Evolutionary conservation across 2,113 vertebrate species (phyloP).

Genomic region (Vicugna pacos): DNA sequence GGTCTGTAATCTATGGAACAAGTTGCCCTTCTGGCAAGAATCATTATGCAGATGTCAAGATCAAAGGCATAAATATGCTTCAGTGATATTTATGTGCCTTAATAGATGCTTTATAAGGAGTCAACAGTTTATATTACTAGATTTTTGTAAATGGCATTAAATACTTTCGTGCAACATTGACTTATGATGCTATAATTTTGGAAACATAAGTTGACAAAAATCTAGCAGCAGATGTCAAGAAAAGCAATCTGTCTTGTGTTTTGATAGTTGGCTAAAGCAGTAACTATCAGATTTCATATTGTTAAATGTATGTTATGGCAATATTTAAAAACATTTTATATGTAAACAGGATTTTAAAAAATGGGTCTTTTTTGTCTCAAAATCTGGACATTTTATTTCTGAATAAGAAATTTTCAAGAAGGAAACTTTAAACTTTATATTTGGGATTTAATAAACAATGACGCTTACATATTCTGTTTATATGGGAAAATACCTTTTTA

Average conservation of each 20-base stretch:
- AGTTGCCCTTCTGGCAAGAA: conserved; percentile 67
- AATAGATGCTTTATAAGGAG: conserved; percentile 66
- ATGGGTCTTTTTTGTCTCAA: not conserved
- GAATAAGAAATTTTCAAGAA: conserved; percentile 39
- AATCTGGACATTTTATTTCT: conserved; percentile 61
- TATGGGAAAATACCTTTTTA: not conserved
- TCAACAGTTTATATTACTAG: conserved; percentile 69
- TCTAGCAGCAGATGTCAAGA: conserved; percentile 38
- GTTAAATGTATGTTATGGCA: conserved; percentile 52
- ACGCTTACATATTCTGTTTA: conserved; percentile 28
- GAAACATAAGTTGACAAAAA: conserved; percentile 69
- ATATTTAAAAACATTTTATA: conserved; percentile 56
- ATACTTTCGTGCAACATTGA: conserved; percentile 66
- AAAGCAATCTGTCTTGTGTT: conserved; percentile 64
- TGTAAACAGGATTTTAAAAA: conserved; percentile 17
- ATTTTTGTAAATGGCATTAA: conserved; percentile 78
- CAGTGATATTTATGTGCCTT: conserved; percentile 74
- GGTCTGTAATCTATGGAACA: conserved; percentile 52
- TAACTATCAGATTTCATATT: conserved; percentile 54
- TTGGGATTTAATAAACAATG: conserved; percentile 6
- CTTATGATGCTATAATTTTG: conserved; percentile 33
- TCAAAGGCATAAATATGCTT: conserved; percentile 60
- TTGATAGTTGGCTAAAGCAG: conserved; percentile 47
- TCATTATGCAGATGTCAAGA: conserved; percentile 62
- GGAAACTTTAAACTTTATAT: conserved; percentile 9